Evolutionary conservation across 2,113 vertebrate species (phyloP), one percentile per base, ranked within the genome.

Genomic region (Neotoma lepida): DNA sequence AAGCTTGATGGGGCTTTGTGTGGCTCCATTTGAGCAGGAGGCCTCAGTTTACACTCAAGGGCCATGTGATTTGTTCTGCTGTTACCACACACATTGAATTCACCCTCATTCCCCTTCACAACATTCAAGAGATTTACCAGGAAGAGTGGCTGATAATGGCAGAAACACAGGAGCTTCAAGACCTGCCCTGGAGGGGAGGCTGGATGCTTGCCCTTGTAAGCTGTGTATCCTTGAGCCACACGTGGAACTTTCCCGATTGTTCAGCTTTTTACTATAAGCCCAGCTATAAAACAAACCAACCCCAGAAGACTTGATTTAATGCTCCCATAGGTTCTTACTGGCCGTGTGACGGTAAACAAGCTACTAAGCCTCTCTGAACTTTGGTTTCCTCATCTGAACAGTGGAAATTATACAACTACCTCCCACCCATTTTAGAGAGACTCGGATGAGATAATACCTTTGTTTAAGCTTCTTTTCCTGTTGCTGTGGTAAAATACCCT

Each of bases 1-100:
- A 94, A 81, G 35, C 41, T 64, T 71, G 6, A 15, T 1, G 12
- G 35, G 46, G 35, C 35, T 54, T 58, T 39, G 20, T 51, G 46
- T 54, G 68, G 64, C 39, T 39, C 46, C 39, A 30, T 46, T 39
- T 0, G 6, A 30, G 41, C 2, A 66, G 66, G 76, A 80, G 46
- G 78, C 58, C 39, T 51, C 2, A 22, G 82, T 35, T 61, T 51
- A 61, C 51, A 13, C 39, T 10, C 8, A 54, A 54, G 49, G 30
- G 13, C 39, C 24, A 33, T 51, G 35, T 13, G 12, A 2, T 5
- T 0, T 26, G 1, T 12, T 41, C 28, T 66, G 0, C n/a, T 76
- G 28, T 51, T n/a, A 6, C 61, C 10, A 0, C 15, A 0, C 66
- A 30, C 28, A 4, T 15, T 58, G 49, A 44, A 80, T 54, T 84